phyloP scores from a whole-genome alignment of 2,113 vertebrate genomes.

The Scartelaos histophorus region DNA sequence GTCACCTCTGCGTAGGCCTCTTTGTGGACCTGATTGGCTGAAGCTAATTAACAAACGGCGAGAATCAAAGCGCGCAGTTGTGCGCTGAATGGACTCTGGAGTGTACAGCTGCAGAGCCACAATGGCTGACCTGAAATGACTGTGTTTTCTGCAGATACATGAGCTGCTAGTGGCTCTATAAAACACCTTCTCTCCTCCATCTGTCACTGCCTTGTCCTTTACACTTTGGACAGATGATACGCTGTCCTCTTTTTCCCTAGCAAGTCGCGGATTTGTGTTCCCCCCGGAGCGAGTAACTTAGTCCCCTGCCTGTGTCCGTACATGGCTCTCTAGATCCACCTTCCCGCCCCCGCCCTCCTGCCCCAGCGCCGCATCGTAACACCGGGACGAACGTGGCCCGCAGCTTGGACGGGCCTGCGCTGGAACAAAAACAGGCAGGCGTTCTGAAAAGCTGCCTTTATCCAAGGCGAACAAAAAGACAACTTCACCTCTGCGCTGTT shows the following conservation, averaged over 20 bases:
- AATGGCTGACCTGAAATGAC: slow-evolving; percentile 68
- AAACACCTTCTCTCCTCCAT: slow-evolving; percentile 63
- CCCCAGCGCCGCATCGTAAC: slow-evolving; percentile 37
- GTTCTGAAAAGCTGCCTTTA: slow-evolving; percentile 74
- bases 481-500: slow-evolving; percentile 70
- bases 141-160: slow-evolving; percentile 59
- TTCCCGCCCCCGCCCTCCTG: slow-evolving; percentile 17
- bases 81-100: slow-evolving; percentile 28
- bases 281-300: slow-evolving; percentile 74
- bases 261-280: slow-evolving; percentile 58
- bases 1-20: slow-evolving; percentile 5
- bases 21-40: slow-evolving; percentile 5
- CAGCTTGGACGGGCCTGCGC: slow-evolving; percentile 62
- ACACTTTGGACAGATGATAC: slow-evolving; percentile 67
- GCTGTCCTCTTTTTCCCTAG: slow-evolving; percentile 60
- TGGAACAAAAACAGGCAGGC: slow-evolving; percentile 67
- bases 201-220: slow-evolving; percentile 59
- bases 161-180: slow-evolving; percentile 65
- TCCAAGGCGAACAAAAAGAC: slow-evolving; percentile 65
- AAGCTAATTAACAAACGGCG: slow-evolving; percentile 7
- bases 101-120: slow-evolving; percentile 36
- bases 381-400: slow-evolving; percentile 66
- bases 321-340: background rate
- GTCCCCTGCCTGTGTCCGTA: slow-evolving; percentile 61
- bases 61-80: slow-evolving; percentile 5